These are phyloP conservation scores for Protodeltote pygarga DNA, from an alignment of 2,888 invertebrate species.

Conservation along the genomic window DNA sequence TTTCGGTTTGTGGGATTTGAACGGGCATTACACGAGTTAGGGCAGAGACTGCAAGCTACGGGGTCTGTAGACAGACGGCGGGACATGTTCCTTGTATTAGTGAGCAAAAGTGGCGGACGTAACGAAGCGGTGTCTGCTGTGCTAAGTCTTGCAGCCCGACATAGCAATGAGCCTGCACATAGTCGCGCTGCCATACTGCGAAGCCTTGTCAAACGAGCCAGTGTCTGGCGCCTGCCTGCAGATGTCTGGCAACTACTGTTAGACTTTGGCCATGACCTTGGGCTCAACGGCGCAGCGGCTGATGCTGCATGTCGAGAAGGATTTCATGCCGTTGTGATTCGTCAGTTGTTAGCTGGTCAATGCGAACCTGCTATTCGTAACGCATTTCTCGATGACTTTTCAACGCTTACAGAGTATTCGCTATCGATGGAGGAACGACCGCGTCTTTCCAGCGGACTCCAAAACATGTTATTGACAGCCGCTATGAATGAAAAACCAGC, in stretches of 20 bases:
- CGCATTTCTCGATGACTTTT: slow-evolving; percentile 60
- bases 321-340: slow-evolving; percentile 67
- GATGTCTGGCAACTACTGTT: slow-evolving; percentile 61
- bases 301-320: slow-evolving; percentile 67
- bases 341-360: slow-evolving; percentile 54
- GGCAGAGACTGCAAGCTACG: slow-evolving; percentile 57
- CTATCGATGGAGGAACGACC: slow-evolving; percentile 55
- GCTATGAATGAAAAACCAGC: slow-evolving; percentile 36
- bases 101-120: slow-evolving; percentile 71
- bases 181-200: slow-evolving; percentile 71
- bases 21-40: slow-evolving; percentile 62
- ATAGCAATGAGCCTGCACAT: slow-evolving; percentile 66
- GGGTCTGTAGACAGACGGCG: slow-evolving; percentile 63
- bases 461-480: slow-evolving; percentile 49
- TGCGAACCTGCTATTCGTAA: slow-evolving; percentile 44
- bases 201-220: slow-evolving; percentile 68
- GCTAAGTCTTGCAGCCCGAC: slow-evolving; percentile 56
- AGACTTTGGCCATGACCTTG: slow-evolving; percentile 63
- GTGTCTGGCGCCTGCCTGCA: slow-evolving; percentile 66
- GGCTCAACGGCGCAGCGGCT: slow-evolving; percentile 63
- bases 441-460: slow-evolving; percentile 45
- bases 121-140: slow-evolving; percentile 57
- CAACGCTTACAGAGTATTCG: slow-evolving; percentile 60
- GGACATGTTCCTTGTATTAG: slow-evolving; percentile 70
- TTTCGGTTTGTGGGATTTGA: slow-evolving; percentile 68